Conservation (phyloP, 2,888 invertebrate genomes). For the Nasonia oneida region DNA sequence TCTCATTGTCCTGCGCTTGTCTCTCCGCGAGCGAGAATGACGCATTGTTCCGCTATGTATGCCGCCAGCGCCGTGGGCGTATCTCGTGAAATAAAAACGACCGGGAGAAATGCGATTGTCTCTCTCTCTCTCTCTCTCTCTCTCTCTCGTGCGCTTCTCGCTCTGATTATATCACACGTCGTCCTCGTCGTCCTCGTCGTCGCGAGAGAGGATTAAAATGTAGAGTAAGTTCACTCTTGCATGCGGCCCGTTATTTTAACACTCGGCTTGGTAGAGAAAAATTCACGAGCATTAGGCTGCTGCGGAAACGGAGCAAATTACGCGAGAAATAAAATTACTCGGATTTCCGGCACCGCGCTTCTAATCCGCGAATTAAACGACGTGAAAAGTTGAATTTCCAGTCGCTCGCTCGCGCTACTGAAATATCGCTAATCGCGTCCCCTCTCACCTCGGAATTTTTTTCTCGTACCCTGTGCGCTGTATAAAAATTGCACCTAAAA, state of each 20-base stretch:
- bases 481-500: conserved; percentile 3
- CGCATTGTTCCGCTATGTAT: not conserved
- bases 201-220: not conserved
- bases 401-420: not conserved
- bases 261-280: not conserved
- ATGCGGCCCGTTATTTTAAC: not conserved
- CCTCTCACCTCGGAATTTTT: not conserved
- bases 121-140: too few species aligned
- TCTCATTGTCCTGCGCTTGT: not conserved
- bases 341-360: not conserved
- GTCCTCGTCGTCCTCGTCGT: too few species aligned
- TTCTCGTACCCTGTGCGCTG: not conserved
- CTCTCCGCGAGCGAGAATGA: not conserved
- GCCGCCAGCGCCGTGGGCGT: not conserved
- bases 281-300: not conserved
- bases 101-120: not conserved
- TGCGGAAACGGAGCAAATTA: not conserved
- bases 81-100: not conserved
- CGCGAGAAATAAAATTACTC: conserved; percentile 8
- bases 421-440: not conserved
- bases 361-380: not conserved
- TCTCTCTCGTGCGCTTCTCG: not conserved
- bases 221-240: not conserved
- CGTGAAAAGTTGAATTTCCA: not conserved
- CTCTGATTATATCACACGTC: not conserved